These are phyloP conservation scores for Lysandra bellargus DNA, from an alignment of 2,888 invertebrate genomes.

Conservation along the genomic window DNA sequence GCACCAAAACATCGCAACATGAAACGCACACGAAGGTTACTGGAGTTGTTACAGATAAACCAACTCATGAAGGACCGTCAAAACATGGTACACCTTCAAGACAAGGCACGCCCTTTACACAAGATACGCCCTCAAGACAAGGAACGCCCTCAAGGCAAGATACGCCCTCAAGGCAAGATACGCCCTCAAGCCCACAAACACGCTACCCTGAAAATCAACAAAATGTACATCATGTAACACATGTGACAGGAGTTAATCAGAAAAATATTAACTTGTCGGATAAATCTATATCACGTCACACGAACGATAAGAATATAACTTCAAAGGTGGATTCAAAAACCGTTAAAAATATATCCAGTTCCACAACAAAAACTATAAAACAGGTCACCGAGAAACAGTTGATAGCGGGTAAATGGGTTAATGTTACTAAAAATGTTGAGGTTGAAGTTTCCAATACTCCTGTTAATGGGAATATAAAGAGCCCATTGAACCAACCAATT, in stretches of 20 bases:
- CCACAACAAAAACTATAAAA: constrained; percentile 78
- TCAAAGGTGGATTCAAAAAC: constrained; percentile 59
- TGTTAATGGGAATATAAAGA: constrained; percentile 30
- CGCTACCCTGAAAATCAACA: constrained; percentile 6
- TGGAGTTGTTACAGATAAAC: constrained; percentile 33
- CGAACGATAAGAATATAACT: constrained; percentile 52
- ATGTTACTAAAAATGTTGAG: constrained; percentile 83
- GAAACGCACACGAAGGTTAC: constrained; percentile 34
- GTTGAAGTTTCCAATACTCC: constrained; percentile 55
- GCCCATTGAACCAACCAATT: constrained; percentile 36
- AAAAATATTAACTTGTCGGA: constrained; percentile 46
- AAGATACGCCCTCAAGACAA: constrained; percentile 1
- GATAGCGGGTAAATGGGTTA: constrained; percentile 72
- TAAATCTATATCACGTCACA: constrained; percentile 51
- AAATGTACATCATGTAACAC: constrained; percentile 16
- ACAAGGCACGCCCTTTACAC: background rate
- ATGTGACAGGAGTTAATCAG: background rate
- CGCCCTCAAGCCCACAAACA: background rate
- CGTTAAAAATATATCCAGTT: constrained; percentile 58
- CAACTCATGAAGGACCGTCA: background rate
- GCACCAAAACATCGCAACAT: constrained; percentile 35
- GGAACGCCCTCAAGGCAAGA: background rate
- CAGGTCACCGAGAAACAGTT: constrained; percentile 80
- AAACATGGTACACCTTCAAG: background rate
- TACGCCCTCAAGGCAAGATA: too few relatives aligned